phyloP scores from a whole-genome alignment of 2,797 vertebrate genomes.

The Onychomys leucogaster region DNA sequence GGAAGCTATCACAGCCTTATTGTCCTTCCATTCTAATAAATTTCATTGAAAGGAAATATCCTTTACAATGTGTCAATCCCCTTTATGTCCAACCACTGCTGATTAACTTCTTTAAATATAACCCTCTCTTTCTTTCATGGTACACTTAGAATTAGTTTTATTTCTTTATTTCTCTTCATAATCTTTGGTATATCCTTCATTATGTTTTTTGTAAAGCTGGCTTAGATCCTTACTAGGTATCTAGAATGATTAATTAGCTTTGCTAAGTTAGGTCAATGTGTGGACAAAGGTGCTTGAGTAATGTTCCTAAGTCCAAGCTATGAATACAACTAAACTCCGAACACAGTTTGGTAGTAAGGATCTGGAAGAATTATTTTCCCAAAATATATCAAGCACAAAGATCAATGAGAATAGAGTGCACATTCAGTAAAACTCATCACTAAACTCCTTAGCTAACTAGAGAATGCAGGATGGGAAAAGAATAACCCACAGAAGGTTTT shows the following conservation, averaged over 20 bases:
- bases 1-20: no score
- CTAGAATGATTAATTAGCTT: conserved; percentile 16
- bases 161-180: conserved; percentile 58
- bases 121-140: conserved; percentile 23
- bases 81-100: not conserved
- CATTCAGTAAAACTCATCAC: not conserved
- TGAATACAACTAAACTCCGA: not conserved
- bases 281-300: not conserved
- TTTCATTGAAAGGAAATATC: not conserved
- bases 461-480: not conserved
- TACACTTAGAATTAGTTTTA: not conserved
- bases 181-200: not conserved
- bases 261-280: not conserved
- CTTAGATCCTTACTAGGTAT: conserved; percentile 33
- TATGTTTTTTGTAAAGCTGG: conserved; percentile 34
- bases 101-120: not conserved
- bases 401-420: not conserved
- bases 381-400: not conserved
- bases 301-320: not conserved
- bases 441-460: not conserved
- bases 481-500: not conserved
- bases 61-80: not conserved
- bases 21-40: not conserved
- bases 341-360: not conserved
- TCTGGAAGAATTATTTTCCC: not conserved